A percentile compares a stretch with the other conserved stretches of the same genome.
These are phyloP conservation scores for Malurus cyaneus DNA, from an alignment of 2,113 vertebrate species.

Conservation along the genomic window DNA sequence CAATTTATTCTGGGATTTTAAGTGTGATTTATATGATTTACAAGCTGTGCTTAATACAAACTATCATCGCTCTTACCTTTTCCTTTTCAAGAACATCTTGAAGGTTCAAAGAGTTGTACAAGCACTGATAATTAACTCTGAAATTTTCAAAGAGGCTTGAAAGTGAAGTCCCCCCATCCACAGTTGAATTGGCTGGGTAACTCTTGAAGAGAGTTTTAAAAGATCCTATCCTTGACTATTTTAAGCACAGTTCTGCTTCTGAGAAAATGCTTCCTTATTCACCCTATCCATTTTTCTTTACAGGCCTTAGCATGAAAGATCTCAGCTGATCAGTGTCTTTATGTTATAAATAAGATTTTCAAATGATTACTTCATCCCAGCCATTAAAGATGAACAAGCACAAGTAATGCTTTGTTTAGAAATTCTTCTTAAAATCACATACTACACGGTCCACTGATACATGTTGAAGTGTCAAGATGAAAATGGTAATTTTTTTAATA, in stretches of 20 bases:
- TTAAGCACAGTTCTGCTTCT: neutral
- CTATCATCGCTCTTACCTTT: neutral
- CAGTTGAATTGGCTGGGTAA: neutral
- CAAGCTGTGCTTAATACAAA: slow-evolving; percentile 17
- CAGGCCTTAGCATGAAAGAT: neutral
- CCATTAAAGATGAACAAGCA: neutral
- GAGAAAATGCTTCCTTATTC: neutral
- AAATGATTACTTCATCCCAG: neutral
- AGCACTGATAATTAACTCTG: slow-evolving; percentile 33
- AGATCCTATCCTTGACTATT: neutral
- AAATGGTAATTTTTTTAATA: neutral
- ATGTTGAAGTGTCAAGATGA: neutral
- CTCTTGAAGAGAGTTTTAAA: neutral
- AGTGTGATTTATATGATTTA: slow-evolving; percentile 30
- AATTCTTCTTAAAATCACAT: neutral
- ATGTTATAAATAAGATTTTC: neutral
- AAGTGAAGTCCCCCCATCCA: neutral
- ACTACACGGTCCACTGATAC: neutral
- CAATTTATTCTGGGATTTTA: slow-evolving; percentile 1
- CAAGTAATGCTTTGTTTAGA: neutral
- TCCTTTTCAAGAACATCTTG: neutral
- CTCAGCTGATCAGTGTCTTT: neutral
- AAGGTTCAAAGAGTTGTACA: slow-evolving; percentile 22
- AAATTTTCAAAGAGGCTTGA: slow-evolving; percentile 24
- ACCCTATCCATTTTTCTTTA: neutral